Conservation (phyloP, 2,888 invertebrate genomes). For the Agrochola litura region DNA sequence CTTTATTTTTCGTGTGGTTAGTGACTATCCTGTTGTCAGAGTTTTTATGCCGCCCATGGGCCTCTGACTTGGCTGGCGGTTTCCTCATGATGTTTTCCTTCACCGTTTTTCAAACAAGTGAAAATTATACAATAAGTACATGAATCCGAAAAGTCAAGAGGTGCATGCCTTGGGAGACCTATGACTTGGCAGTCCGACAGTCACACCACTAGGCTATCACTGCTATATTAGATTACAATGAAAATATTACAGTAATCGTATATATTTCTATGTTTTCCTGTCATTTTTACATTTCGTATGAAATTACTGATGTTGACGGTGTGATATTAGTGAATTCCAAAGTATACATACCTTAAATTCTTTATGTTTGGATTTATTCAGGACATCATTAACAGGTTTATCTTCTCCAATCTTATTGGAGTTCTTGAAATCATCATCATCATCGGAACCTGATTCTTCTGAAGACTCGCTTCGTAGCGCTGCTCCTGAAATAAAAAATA, state of each 20-base stretch:
- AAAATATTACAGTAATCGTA: neutral
- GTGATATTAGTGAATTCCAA: neutral
- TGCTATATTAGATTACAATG: neutral
- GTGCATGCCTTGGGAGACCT: too few relatives aligned
- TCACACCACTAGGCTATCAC: too few relatives aligned
- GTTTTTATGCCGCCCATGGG: too few relatives aligned
- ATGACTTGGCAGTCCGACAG: too few relatives aligned
- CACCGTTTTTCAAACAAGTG: too few relatives aligned
- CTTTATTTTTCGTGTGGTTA: too few relatives aligned
- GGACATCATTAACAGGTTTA: conserved; percentile 81
- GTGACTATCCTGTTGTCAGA: too few relatives aligned
- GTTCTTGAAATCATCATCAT: conserved; percentile 77
- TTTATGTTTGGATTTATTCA: conserved; percentile 83
- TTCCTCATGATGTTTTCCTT: too few relatives aligned
- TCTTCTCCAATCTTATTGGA: conserved; percentile 83
- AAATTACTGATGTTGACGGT: neutral
- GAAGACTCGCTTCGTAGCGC: conserved; percentile 79
- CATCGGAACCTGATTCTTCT: conserved; percentile 85
- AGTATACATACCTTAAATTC: conserved; percentile 83
- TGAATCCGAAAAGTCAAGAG: too few relatives aligned
- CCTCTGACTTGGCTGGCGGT: too few relatives aligned
- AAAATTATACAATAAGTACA: too few relatives aligned
- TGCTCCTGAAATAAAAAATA: conserved; percentile 69
- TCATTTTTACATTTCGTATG: too few relatives aligned
- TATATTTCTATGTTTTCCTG: neutral